These are phyloP conservation scores for Dryas iulia DNA, from an alignment of 1,140 invertebrate genomes.

Conservation along the genomic window DNA sequence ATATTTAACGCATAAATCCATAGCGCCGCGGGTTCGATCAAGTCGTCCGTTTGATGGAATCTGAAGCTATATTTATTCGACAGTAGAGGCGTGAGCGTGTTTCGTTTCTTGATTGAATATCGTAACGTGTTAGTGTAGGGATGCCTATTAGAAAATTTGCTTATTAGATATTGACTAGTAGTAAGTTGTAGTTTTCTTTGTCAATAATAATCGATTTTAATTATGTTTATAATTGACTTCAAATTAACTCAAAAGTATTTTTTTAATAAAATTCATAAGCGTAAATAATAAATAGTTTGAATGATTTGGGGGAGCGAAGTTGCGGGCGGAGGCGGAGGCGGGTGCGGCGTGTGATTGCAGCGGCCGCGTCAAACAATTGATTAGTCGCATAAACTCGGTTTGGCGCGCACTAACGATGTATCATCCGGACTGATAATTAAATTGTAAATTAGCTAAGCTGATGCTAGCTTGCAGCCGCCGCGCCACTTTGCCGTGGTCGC, in stretches of 20 bases:
- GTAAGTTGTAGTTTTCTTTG: too few species aligned
- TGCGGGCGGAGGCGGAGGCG: conserved; percentile 17
- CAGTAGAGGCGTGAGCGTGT: conserved; percentile 59
- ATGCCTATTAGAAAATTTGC: neutral
- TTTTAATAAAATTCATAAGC: neutral
- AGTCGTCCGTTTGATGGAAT: conserved; percentile 68
- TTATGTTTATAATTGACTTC: too few species aligned
- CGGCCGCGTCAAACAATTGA: conserved; percentile 79
- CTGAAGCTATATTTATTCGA: conserved; percentile 77
- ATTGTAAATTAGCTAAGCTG: conserved; percentile 80
- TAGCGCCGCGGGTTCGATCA: conserved; percentile 66
- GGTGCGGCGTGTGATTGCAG: conserved; percentile 72
- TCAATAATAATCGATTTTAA: too few species aligned
- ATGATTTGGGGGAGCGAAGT: neutral
- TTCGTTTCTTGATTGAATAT: conserved; percentile 68
- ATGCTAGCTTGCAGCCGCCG: conserved; percentile 59
- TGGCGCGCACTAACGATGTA: conserved; percentile 78
- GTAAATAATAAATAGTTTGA: neutral
- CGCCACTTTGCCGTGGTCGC: conserved; percentile 41
- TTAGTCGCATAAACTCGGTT: conserved; percentile 80
- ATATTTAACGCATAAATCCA: conserved; percentile 79
- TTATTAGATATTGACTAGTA: neutral
- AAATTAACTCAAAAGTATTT: too few species aligned
- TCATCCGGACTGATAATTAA: conserved; percentile 78
- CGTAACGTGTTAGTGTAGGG: neutral